Evolutionary conservation across 2,888 invertebrate species (phyloP).

Genomic region (Strigamia transsilvanica): DNA sequence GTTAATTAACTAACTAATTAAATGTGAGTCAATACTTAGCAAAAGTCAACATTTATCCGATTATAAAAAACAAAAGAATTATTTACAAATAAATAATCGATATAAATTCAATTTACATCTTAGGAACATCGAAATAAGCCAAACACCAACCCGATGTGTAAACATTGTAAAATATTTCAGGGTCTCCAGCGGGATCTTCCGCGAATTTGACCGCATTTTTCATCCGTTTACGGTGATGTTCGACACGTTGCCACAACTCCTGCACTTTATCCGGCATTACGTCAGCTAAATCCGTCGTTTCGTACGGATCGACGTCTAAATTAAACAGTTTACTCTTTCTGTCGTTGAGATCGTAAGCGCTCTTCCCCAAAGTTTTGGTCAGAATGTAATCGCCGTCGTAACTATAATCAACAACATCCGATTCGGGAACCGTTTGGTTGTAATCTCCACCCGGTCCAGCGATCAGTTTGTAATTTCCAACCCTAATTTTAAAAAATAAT

Average conservation of each 20-base stretch:
- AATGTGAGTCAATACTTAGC: no score
- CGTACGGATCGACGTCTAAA: background rate
- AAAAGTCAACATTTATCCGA: no score
- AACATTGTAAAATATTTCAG: background rate
- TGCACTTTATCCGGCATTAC: background rate
- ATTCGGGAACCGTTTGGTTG: background rate
- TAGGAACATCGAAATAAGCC: background rate
- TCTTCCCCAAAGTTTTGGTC: background rate
- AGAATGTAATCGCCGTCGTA: background rate
- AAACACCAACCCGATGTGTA: background rate
- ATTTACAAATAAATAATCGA: no score
- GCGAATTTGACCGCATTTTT: background rate
- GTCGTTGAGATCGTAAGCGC: background rate
- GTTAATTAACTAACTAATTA: no score
- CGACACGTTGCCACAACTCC: background rate
- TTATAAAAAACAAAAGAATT: no score
- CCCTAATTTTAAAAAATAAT: background rate
- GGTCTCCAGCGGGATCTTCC: background rate
- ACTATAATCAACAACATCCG: background rate
- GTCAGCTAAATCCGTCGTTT: background rate
- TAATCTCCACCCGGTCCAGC: background rate
- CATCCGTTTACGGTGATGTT: background rate
- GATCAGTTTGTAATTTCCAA: background rate
- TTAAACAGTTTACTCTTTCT: background rate
- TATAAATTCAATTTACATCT: background rate